A percentile compares a stretch with the other conserved stretches of the same genome.
These are phyloP conservation scores for Phacellophora camtschatica DNA, from an alignment of 30 jellyfish, hydroid and myxozoan genomes.

Conservation along the genomic window DNA sequence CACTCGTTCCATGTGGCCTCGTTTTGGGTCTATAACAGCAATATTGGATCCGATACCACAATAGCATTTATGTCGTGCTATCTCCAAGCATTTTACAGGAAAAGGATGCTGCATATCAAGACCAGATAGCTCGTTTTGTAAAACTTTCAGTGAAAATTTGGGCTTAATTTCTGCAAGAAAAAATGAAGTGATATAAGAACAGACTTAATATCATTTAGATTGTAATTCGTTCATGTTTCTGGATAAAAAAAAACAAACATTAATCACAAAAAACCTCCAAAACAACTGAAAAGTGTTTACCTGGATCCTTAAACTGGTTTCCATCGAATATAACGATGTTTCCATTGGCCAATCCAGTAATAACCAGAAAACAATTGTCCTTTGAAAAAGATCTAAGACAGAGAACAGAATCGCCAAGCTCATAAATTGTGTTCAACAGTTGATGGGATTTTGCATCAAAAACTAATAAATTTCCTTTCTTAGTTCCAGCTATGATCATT, in stretches of 20 bases:
- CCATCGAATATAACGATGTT: slow-evolving; percentile 48
- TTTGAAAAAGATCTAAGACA: slow-evolving; percentile 40
- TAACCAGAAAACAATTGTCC: background rate
- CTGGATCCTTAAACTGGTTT: slow-evolving; percentile 23
- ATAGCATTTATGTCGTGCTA: slow-evolving; percentile 15
- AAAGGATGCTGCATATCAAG: background rate
- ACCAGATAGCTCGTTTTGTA: slow-evolving; percentile 17
- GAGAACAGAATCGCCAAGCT: slow-evolving; percentile 67
- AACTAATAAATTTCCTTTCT: slow-evolving; percentile 58
- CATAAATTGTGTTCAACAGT: slow-evolving; percentile 1
- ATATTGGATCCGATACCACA: slow-evolving; percentile 50
- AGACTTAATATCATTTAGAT: too few species aligned
- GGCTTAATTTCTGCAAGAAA: background rate
- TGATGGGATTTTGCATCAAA: slow-evolving; percentile 65
- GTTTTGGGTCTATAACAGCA: slow-evolving; percentile 53
- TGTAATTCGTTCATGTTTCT: too few species aligned
- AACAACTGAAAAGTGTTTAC: slow-evolving; percentile 56
- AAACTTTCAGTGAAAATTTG: background rate
- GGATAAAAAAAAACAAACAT: background rate
- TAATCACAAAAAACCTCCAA: background rate
- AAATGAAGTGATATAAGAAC: too few species aligned
- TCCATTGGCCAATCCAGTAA: slow-evolving; percentile 85
- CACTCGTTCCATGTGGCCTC: slow-evolving; percentile 32
- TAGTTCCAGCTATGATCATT: slow-evolving; percentile 78
- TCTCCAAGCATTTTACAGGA: slow-evolving; percentile 42